Percentiles rank a stretch among this genome's conserved stretches.
Conservation (phyloP, 2,797 vertebrate genomes). For the Ambastaia sidthimunki region DNA sequence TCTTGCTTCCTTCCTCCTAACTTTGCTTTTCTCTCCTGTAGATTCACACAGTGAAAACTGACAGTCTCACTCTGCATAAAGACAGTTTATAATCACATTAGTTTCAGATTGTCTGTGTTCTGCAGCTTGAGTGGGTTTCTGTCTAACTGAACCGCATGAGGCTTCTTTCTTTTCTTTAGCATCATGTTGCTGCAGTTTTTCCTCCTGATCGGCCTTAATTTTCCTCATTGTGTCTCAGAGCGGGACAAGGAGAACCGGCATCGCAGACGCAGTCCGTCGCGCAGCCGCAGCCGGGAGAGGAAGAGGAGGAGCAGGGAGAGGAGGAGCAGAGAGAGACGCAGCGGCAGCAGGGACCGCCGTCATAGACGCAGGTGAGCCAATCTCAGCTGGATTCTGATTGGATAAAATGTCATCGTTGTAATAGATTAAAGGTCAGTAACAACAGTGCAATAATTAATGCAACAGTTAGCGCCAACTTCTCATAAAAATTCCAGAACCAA, state of each 20-base stretch:
- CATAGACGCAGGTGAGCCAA: constrained; percentile 80
- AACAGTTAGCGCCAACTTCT: too few relatives aligned
- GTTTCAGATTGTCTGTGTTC: constrained; percentile 13
- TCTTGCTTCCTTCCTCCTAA: constrained; percentile 26
- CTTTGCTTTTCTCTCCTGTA: constrained; percentile 35
- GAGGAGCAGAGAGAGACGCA: constrained; percentile 88
- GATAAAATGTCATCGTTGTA: too few relatives aligned
- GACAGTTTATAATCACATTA: not conserved
- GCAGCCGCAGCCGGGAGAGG: constrained; percentile 87
- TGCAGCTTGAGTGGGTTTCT: constrained; percentile 40
- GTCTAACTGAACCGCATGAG: not conserved
- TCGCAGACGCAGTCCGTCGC: constrained; percentile 87
- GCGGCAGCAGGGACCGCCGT: constrained; percentile 88
- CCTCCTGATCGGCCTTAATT: not conserved
- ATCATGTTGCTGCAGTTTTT: constrained; percentile 35
- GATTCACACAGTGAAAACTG: constrained; percentile 37
- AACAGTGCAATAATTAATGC: too few relatives aligned
- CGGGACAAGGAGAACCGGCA: constrained; percentile 94
- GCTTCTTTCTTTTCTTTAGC: constrained; percentile 37
- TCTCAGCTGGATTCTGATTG: not conserved
- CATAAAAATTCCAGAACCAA: too few relatives aligned
- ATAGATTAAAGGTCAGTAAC: too few relatives aligned
- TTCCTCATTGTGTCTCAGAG: constrained; percentile 70
- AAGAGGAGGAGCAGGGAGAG: constrained; percentile 90
- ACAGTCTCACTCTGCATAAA: constrained; percentile 20